Evolutionary conservation across 2,888 invertebrate species (phyloP).

Genomic region (Prenolepis imparis): DNA sequence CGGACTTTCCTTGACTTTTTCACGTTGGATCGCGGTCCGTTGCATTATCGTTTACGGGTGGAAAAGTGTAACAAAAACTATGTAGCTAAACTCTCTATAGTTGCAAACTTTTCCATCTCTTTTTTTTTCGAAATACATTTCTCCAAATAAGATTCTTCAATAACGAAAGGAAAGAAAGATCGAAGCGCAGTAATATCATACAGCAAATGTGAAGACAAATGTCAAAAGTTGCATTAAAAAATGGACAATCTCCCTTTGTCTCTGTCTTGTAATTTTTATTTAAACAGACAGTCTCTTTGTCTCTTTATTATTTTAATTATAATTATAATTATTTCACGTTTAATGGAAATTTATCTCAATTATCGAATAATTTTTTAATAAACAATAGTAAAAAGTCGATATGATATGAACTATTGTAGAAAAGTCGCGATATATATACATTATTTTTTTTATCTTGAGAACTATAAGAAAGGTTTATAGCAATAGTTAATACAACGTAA

Average conservation of each 20-base stretch:
- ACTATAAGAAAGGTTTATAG: constrained; percentile 6
- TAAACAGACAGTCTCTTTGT: background rate
- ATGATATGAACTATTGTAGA: background rate
- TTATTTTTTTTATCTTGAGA: constrained; percentile 15
- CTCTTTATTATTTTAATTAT: background rate
- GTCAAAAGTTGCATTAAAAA: background rate
- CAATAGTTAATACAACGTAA: constrained; percentile 6
- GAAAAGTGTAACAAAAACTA: constrained; percentile 27
- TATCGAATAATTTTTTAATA: background rate
- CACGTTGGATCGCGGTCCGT: constrained; percentile 33
- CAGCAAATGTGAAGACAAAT: background rate
- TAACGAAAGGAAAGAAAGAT: background rate
- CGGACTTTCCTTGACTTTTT: constrained; percentile 58
- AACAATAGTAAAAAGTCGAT: background rate
- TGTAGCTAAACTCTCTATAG: background rate
- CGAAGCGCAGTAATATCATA: background rate
- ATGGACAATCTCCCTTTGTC: background rate
- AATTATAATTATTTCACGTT: background rate
- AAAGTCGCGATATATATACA: background rate
- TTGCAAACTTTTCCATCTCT: constrained; percentile 59
- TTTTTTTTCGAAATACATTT: constrained; percentile 10
- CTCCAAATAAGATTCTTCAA: constrained; percentile 34
- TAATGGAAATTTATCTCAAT: constrained; percentile 6
- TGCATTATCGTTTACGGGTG: constrained; percentile 45
- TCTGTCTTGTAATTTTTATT: background rate